Conservation (phyloP, 2,113 vertebrate genomes). For the Zosterops pallidus region DNA sequence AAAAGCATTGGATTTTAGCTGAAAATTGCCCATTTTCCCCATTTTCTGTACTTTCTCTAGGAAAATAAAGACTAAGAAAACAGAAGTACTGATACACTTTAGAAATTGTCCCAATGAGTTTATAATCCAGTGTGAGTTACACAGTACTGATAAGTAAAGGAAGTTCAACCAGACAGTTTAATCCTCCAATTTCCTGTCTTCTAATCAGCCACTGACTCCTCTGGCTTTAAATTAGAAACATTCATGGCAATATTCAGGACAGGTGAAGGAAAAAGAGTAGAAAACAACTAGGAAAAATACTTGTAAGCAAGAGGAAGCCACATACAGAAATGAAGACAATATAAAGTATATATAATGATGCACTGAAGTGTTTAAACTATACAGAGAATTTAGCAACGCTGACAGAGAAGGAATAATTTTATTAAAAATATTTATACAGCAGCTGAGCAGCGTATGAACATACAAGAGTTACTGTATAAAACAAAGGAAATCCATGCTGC, state of each 20-base stretch:
- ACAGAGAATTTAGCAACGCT: neutral
- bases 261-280: slow-evolving; percentile 78
- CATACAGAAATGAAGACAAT: slow-evolving; percentile 39
- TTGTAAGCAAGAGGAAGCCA: slow-evolving; percentile 47
- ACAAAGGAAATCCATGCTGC: neutral
- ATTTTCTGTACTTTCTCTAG: neutral
- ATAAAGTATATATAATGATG: neutral
- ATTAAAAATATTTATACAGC: slow-evolving; percentile 15
- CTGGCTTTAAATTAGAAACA: slow-evolving; percentile 94
- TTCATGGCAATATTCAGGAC: slow-evolving; percentile 80
- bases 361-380: neutral
- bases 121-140: slow-evolving; percentile 78
- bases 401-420: neutral
- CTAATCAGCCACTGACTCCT: slow-evolving; percentile 94
- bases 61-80: slow-evolving; percentile 54
- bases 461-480: neutral
- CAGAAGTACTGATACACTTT: slow-evolving; percentile 61
- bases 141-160: slow-evolving; percentile 85
- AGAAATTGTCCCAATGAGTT: slow-evolving; percentile 71
- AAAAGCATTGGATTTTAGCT: neutral
- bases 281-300: slow-evolving; percentile 63
- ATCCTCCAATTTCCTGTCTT: slow-evolving; percentile 99
- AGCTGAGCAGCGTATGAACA: neutral
- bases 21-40: neutral
- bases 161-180: slow-evolving; percentile 99